Evolutionary conservation across 2,888 invertebrate genomes (phyloP).

Genomic region (Apotomis betuletana): DNA sequence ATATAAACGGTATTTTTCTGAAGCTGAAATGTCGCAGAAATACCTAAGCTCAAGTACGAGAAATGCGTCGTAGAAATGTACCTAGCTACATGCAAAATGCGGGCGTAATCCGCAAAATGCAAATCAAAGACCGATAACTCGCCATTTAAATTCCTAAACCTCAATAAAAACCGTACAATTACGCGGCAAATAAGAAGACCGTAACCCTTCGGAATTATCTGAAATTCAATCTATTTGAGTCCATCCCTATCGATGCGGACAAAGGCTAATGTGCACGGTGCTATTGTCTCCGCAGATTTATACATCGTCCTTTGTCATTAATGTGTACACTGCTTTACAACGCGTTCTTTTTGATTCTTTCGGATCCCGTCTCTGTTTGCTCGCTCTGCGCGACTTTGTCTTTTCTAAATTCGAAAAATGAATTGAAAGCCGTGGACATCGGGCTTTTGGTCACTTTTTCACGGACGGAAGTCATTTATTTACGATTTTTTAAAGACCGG

Average conservation of each 20-base stretch:
- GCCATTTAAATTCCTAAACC: conserved; percentile 36
- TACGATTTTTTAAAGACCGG: conserved; percentile 11
- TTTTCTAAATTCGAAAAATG: conserved; percentile 41
- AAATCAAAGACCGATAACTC: conserved; percentile 38
- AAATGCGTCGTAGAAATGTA: conserved; percentile 21
- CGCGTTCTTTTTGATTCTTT: conserved; percentile 64
- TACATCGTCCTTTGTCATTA: conserved; percentile 76
- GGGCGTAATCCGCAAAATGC: conserved; percentile 37
- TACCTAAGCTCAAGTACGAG: conserved; percentile 18
- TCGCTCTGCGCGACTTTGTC: conserved; percentile 37
- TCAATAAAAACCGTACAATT: conserved; percentile 42
- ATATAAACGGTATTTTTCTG: conserved; percentile 18
- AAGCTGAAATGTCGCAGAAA: conserved; percentile 27
- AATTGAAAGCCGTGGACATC: conserved; percentile 33
- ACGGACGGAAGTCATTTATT: conserved; percentile 14
- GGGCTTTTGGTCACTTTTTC: conserved; percentile 23
- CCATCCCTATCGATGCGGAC: conserved; percentile 75
- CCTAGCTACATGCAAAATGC: conserved; percentile 28
- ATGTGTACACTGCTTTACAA: conserved; percentile 75
- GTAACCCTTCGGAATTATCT: conserved; percentile 74
- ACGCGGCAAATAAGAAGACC: conserved; percentile 66
- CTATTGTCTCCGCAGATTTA: conserved; percentile 79
- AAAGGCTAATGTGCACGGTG: conserved; percentile 71
- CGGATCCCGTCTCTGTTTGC: conserved; percentile 47
- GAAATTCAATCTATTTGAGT: conserved; percentile 79